Evolutionary conservation across 2,113 vertebrate species (phyloP), one percentile per base, ranked within the genome.

Genomic region (Eulemur macaco): DNA sequence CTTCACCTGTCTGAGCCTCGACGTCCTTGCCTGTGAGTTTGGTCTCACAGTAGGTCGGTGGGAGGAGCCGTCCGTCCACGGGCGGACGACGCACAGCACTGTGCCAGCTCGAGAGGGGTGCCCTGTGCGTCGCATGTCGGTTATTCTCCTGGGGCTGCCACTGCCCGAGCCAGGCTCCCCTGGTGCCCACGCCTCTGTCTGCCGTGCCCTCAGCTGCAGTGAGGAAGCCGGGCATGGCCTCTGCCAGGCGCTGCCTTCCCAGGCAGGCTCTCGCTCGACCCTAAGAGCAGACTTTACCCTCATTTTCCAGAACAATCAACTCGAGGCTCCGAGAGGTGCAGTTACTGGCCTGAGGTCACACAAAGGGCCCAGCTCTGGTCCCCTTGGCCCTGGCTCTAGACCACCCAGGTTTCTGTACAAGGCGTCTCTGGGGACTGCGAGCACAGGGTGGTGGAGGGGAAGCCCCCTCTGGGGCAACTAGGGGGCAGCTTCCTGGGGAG

Each of bases 41-140:
- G 60, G 71, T 1, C 6, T 80, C 42, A 0, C 7, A 31, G 74
- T 25, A 18, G 54, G 37, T 1, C 2, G 52, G 23, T 0, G 25
- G 68, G 52, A 60, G 86, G 7, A 1, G 23, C 6, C 1, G 0
- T 8, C 69, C 0, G 0, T n/a, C 29, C 0, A 23, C 3, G 8
- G 47, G 8, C 15, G 17, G 68, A 27, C 14, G 34, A 7, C 3
- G 1, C 52, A 3, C 5, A 18, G 17, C 11, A 25, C 8, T 31
- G 54, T 31, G 12, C 29, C 1, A 27, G 74, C 47, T 37, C 2
- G 8, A 0, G 13, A 52, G n/a, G 29, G 56, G 29, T 0, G 1
- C 45, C 29, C 14, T 23, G 31, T 1, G 25, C 1, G 7, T 4
- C 0, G 1, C 25, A 10, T 6, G 0, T 21, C 20, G 29, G 37